Evolutionary conservation across 2,113 vertebrate species (phyloP).

Genomic region (Dromiciops gliroides): DNA sequence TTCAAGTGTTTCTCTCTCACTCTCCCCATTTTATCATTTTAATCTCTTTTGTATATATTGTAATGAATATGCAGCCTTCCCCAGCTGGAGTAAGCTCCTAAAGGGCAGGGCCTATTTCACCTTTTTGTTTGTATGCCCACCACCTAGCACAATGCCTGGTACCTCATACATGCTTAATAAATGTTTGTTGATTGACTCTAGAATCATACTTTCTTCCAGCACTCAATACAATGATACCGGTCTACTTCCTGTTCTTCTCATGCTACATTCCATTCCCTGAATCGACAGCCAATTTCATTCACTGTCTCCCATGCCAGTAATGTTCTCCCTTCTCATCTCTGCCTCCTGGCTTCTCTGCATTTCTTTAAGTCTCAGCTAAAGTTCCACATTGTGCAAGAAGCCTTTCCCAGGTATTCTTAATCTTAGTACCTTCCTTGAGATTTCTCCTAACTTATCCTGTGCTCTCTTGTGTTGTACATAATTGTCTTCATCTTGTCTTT

Average conservation of each 20-base stretch:
- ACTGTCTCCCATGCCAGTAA: background rate
- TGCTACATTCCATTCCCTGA: background rate
- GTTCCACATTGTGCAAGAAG: background rate
- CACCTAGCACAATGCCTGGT: background rate
- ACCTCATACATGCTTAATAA: background rate
- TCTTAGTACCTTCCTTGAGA: too few relatives aligned
- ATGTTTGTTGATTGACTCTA: background rate
- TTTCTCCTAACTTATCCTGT: too few relatives aligned
- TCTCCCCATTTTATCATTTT: background rate
- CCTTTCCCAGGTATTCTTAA: background rate
- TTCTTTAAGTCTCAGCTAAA: background rate
- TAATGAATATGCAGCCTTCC: background rate
- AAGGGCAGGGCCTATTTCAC: background rate
- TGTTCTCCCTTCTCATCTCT: background rate
- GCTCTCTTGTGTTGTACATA: background rate
- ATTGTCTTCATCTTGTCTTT: too few relatives aligned
- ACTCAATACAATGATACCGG: background rate
- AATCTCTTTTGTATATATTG: background rate
- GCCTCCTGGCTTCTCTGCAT: background rate
- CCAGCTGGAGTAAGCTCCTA: background rate
- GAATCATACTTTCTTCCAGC: background rate
- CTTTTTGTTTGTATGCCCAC: background rate
- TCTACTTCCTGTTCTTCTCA: background rate
- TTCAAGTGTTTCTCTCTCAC: background rate
- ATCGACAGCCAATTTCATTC: background rate